Base-by-base conservation (phyloP, 1,140 invertebrate species). In the Lepidurus apus region DNA sequence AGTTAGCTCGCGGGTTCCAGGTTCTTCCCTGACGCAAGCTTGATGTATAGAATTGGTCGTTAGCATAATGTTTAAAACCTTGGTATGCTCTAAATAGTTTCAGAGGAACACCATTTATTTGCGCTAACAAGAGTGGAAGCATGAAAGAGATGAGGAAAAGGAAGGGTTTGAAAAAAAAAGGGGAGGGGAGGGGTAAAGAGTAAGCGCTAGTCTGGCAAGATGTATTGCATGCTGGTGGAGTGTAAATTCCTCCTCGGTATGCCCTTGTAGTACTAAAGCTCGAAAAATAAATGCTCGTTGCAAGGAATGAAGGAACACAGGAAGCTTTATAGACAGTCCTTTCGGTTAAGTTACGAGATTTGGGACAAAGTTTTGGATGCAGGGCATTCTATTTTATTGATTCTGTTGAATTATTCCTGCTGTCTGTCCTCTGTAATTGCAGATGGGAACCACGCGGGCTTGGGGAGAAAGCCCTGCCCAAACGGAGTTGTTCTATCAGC, bases 31-130 rank as follows among this genome's bases (percentile, higher is more conserved):
- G 17, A 65, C 7, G 53, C 21, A 65, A 21, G 53, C 53, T 13
- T 65, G 53, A 65, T 65, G n/a, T 65, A 65, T 65, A 65, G 53
- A 65, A 65, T 65, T 65, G 53, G 53, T 65, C 53, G 13, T 65
- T 65, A 65, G 53, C 53, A 65, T 65, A 65, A 65, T 65, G 53
- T 65, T 65, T 65, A 65, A 65, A 65, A 65, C 17, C 17, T 13
- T 65, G 53, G 53, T 65, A 65, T 65, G 53, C 53, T 65, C 13
- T 65, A 21, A 21, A 65, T 65, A 65, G 53, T 65, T 65, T 65
- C 53, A 65, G 53, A 65, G 53, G 53, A 65, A 17, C 53, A n/a
- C 53, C 53, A 65, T 65, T 21, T 65, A 65, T 65, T 65, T 65
- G 53, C 8, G 53, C 53, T 65, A 65, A 65, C 53, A 65, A 65